Evolutionary conservation across 2,113 vertebrate species (phyloP).

Genomic region (Campylomormyrus numenius): DNA sequence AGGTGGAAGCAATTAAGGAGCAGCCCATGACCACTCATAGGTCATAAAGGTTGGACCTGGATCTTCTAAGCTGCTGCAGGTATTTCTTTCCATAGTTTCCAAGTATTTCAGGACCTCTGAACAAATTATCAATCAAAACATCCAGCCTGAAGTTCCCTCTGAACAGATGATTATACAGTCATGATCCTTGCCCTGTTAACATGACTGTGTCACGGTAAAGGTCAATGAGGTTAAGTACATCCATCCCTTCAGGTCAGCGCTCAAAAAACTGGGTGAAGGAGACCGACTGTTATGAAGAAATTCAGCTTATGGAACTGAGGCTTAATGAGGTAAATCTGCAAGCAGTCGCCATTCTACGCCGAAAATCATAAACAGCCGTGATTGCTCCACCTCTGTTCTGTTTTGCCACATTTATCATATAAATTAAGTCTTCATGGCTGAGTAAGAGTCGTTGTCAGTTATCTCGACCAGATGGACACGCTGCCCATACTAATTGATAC

Average conservation of each 20-base stretch:
- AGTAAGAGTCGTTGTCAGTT: background rate
- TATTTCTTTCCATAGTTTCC: background rate
- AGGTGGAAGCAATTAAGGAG: conserved; percentile 6
- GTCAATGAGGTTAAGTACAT: background rate
- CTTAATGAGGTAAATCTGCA: background rate
- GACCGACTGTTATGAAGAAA: background rate
- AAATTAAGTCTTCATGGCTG: background rate
- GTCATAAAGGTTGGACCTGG: background rate
- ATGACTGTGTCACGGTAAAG: background rate
- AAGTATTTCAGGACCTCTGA: background rate
- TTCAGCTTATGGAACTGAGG: background rate
- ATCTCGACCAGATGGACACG: background rate
- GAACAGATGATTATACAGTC: background rate
- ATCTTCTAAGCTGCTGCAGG: background rate
- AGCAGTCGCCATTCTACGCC: background rate
- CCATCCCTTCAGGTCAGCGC: background rate
- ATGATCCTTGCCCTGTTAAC: background rate
- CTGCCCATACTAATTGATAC: background rate
- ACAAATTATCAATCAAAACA: background rate
- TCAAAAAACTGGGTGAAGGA: background rate
- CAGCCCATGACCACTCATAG: background rate
- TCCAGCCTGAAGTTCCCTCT: background rate
- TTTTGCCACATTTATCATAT: background rate
- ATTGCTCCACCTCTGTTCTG: background rate
- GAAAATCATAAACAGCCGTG: background rate